These are phyloP conservation scores for Sebastiscus albofasciatus DNA, from an alignment of 2,797 vertebrate genomes.

Conservation along the genomic window DNA sequence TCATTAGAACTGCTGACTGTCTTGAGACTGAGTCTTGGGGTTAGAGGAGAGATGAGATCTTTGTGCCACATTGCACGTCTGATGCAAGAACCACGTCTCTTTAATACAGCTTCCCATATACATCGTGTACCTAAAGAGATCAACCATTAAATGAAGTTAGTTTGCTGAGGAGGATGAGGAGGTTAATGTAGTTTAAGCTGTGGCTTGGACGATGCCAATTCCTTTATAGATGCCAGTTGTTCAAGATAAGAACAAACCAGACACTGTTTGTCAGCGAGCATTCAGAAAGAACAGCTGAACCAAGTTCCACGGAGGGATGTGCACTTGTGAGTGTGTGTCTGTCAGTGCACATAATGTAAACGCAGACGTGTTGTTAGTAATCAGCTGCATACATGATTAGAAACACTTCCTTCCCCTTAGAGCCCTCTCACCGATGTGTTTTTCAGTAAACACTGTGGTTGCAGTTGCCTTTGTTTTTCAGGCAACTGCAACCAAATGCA, in stretches of 20 bases:
- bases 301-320: neutral
- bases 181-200: neutral
- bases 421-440: no score
- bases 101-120: neutral
- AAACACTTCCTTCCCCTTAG: no score
- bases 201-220: neutral
- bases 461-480: no score
- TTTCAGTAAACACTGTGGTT: no score
- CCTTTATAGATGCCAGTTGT: neutral
- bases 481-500: no score
- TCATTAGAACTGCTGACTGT: constrained; percentile 61
- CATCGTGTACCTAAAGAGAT: neutral
- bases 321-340: neutral
- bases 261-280: neutral
- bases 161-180: neutral
- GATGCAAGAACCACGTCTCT: neutral
- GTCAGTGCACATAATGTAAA: neutral
- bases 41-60: neutral
- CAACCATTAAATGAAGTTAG: neutral
- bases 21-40: constrained; percentile 43
- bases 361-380: neutral
- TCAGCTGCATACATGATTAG: no score
- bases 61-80: constrained; percentile 7
- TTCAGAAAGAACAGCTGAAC: constrained; percentile 15
- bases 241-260: neutral